Evolutionary conservation across 2,888 invertebrate genomes (phyloP).

Genomic region (Odontothrips loti): DNA sequence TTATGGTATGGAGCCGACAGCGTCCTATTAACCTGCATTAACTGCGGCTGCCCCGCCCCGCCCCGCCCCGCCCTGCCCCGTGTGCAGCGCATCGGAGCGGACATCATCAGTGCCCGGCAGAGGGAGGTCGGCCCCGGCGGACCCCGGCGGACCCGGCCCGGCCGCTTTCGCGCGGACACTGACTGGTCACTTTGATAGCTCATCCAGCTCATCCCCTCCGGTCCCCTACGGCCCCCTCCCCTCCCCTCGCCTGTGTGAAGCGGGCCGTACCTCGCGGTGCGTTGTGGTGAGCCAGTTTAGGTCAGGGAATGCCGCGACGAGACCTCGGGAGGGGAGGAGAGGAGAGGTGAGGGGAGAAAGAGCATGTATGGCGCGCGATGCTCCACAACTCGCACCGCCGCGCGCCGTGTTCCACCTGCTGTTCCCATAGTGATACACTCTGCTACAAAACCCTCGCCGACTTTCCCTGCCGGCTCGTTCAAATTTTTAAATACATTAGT

Average conservation of each 20-base stretch:
- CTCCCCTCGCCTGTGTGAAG: not conserved
- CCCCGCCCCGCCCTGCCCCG: not conserved
- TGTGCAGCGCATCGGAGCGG: not conserved
- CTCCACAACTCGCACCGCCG: not conserved
- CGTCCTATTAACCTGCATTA: not conserved
- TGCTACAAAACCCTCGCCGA: not conserved
- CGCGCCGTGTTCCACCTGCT: not conserved
- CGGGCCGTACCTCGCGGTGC: not conserved
- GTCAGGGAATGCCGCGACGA: not conserved
- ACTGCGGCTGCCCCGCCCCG: not conserved
- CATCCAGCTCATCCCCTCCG: not conserved
- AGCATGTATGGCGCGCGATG: not conserved
- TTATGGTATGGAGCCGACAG: not conserved
- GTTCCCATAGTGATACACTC: not conserved
- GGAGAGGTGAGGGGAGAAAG: not conserved
- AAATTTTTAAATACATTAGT: not conserved
- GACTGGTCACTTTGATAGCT: not conserved
- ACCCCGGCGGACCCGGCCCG: no score
- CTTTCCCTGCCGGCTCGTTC: not conserved
- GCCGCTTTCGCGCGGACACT: not conserved
- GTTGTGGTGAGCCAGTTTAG: constrained; percentile 2
- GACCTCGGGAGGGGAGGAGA: not conserved
- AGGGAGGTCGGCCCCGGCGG: no score
- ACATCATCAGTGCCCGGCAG: not conserved
- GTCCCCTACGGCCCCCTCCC: not conserved